Evolutionary conservation across 2,888 invertebrate species (phyloP).

Genomic region (Dynastes maya): DNA sequence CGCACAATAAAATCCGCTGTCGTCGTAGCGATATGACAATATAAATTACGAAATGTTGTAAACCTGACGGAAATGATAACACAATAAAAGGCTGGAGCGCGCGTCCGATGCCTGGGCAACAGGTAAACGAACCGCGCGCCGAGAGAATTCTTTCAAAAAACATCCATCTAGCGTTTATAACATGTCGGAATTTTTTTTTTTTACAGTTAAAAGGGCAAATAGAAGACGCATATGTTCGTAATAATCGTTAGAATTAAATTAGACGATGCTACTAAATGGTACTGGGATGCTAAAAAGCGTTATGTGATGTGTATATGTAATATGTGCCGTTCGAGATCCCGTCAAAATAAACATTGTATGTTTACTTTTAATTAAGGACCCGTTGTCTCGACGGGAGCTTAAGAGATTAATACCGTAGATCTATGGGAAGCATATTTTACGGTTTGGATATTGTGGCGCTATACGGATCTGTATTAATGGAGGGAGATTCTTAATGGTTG

Average conservation of each 20-base stretch:
- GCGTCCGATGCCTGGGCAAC: constrained; percentile 1
- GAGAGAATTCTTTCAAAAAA: background rate
- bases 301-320: background rate
- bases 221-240: background rate
- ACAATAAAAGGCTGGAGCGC: background rate
- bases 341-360: constrained; percentile 29
- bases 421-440: constrained; percentile 21
- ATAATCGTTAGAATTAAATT: constrained; percentile 33
- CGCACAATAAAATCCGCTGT: constrained; percentile 33
- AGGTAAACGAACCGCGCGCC: constrained; percentile 29
- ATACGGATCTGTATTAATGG: too few relatives aligned
- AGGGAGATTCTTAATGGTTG: too few relatives aligned
- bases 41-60: constrained; percentile 34
- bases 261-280: constrained; percentile 7
- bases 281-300: background rate
- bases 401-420: constrained; percentile 13
- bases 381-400: constrained; percentile 17
- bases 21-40: constrained; percentile 26
- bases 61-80: constrained; percentile 40
- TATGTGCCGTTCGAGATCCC: background rate
- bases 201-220: constrained; percentile 28
- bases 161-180: background rate
- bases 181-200: background rate
- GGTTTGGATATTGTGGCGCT: background rate
- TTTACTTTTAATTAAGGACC: constrained; percentile 34